Base-by-base conservation (phyloP, 2,888 invertebrate genomes). In the Spilosoma lubricipeda region DNA sequence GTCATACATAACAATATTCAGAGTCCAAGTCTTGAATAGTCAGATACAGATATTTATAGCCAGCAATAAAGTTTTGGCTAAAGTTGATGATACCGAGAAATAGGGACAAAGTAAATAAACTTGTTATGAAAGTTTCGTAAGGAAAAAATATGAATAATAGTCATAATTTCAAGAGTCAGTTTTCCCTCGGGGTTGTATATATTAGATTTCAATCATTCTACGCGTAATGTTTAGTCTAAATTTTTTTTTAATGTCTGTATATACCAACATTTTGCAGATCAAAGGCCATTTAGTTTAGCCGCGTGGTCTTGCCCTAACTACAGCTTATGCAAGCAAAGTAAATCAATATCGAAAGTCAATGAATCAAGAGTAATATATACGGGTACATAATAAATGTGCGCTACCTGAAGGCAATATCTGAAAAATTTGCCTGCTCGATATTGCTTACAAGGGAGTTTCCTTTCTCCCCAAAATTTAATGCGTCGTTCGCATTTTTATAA, bases 371-470 rank as follows among this genome's bases (percentile, higher is more conserved):
- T 95, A 95, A 95, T 95, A 95, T 95, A 95, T 95, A 95, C 95
- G 95, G 95, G 95, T 95, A 95, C 95, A 95, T 95, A 95, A 95
- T 95, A 95, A 95, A 95, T 95, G 95, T 95, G 94, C 94, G 93
- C 95, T 95, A 95, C 95, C 95, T 95, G 95, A 94, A 95, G 93
- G 95, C 95, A 95, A 95, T 95, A 95, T 95, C 95, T 95, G 95
- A 95, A 95, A 95, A 95, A 95, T 95, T 95, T 95, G 95, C 95
- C 95, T 95, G 92, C 93, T 95, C 95, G 94, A 95, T 95, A 95
- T 95, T 95, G 95, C 95, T 95, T 95, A 95, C 95, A 95, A 94
- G 94, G 93, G 93, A 95, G 95, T 95, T 95, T 95, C 94, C 94
- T 94, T 95, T 95, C 95, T 94, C 94, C 95, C 95, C 93, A 93